phyloP scores from a whole-genome alignment of 2,797 vertebrate species.

The Streptopelia turtur region DNA sequence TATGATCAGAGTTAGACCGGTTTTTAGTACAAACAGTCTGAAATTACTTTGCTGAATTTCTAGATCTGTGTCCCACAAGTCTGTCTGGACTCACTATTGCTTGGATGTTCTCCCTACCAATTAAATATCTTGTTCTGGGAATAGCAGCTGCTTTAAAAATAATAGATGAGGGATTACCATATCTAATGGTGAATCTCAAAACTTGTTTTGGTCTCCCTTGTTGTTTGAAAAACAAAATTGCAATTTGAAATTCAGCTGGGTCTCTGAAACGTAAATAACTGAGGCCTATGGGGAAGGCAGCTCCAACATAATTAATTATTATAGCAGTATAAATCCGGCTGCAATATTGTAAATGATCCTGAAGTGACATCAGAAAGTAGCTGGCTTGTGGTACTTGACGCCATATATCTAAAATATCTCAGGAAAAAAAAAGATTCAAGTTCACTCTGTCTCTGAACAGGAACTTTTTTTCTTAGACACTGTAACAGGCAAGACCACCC shows the following conservation, averaged over 20 bases:
- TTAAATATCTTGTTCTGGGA: neutral
- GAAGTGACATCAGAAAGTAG: neutral
- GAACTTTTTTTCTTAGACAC: neutral
- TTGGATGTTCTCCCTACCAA: neutral
- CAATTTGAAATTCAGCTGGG: neutral
- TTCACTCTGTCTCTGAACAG: neutral
- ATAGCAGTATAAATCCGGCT: neutral
- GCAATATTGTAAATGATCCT: neutral
- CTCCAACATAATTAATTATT: neutral
- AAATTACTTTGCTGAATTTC: neutral
- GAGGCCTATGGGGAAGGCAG: neutral
- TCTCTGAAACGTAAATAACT: constrained; percentile 14
- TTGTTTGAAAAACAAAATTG: constrained; percentile 10
- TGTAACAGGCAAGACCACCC: constrained; percentile 43
- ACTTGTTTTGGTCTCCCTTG: neutral
- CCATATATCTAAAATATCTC: neutral
- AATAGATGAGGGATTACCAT: neutral
- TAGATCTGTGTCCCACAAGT: neutral
- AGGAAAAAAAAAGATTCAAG: neutral
- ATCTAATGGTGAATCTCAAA: neutral
- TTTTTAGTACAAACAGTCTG: neutral
- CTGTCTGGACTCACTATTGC: neutral
- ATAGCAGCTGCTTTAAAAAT: neutral
- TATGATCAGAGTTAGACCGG: neutral
- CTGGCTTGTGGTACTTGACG: neutral